These are phyloP conservation scores for Abrostola triplasia DNA, from an alignment of 2,888 invertebrate species.

Conservation along the genomic window DNA sequence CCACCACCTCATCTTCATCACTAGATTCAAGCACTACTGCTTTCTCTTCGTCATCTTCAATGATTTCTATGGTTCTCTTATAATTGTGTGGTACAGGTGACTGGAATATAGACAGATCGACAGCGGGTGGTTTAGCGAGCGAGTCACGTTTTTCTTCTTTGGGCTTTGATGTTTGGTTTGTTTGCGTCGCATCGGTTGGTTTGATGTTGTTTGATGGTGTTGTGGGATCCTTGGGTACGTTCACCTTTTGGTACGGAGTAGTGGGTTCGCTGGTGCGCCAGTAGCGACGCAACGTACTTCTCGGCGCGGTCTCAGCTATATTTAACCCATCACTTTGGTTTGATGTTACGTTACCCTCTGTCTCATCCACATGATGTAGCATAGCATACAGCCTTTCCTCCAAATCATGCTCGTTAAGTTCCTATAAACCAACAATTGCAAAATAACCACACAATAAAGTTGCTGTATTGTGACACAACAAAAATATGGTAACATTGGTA, in stretches of 20 bases:
- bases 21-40: constrained; percentile 76
- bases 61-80: constrained; percentile 74
- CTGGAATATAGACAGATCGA: constrained; percentile 75
- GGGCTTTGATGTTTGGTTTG: constrained; percentile 62
- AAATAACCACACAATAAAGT: constrained; percentile 64
- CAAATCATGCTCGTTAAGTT: constrained; percentile 85
- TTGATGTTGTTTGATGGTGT: constrained; percentile 47
- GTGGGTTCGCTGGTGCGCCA: constrained; percentile 75
- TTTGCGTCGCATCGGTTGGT: constrained; percentile 40
- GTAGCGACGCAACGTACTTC: constrained; percentile 77
- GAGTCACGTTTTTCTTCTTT: constrained; percentile 69
- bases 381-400: constrained; percentile 84
- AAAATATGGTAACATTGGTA: constrained; percentile 72
- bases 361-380: constrained; percentile 82
- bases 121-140: constrained; percentile 51
- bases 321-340: constrained; percentile 62
- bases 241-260: constrained; percentile 69
- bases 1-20: constrained; percentile 85
- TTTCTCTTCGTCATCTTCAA: constrained; percentile 69
- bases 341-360: constrained; percentile 69
- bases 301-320: constrained; percentile 67
- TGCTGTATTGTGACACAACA: constrained; percentile 74
- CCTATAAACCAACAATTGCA: constrained; percentile 74
- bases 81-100: constrained; percentile 70
- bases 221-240: constrained; percentile 61